Percentiles rank a stretch among this genome's conserved stretches.
Conservation (phyloP, 1,140 invertebrate species). For the Cepaea nemoralis region DNA sequence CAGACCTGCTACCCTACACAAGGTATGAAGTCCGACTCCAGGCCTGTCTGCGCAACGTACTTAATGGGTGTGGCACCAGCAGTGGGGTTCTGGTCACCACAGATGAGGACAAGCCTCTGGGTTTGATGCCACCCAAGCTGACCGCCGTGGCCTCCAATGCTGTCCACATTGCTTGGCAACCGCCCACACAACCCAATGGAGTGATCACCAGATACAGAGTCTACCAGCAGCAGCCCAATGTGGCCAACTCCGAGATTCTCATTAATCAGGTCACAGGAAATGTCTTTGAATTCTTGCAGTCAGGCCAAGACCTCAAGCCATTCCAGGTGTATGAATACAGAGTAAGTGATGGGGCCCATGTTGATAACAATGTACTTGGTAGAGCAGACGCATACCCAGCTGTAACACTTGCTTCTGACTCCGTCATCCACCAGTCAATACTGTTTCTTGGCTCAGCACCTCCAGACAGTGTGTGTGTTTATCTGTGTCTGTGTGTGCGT, state of each 20-base stretch:
- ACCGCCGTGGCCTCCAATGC: slow-evolving; percentile 50
- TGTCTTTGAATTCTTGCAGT: slow-evolving; percentile 52
- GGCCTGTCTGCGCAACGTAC: slow-evolving; percentile 61
- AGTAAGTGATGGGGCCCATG: too few relatives aligned
- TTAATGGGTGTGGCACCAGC: slow-evolving; percentile 67
- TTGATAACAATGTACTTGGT: too few relatives aligned
- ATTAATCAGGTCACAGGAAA: slow-evolving; percentile 57
- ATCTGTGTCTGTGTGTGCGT: too few relatives aligned
- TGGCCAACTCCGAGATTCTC: slow-evolving; percentile 48
- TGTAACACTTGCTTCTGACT: too few relatives aligned
- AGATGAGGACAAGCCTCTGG: slow-evolving; percentile 57
- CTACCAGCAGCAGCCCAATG: slow-evolving; percentile 50
- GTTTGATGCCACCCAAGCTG: slow-evolving; percentile 51
- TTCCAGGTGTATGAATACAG: slow-evolving; percentile 65
- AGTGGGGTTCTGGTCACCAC: slow-evolving; percentile 54
- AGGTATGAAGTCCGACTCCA: slow-evolving; percentile 63
- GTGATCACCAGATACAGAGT: slow-evolving; percentile 61
- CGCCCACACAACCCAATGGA: slow-evolving; percentile 63
- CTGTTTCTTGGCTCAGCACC: too few relatives aligned
- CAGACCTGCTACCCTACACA: slow-evolving; percentile 62
- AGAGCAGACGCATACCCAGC: too few relatives aligned
- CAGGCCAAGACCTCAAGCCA: slow-evolving; percentile 61
- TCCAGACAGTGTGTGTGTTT: too few relatives aligned
- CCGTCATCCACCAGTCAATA: too few relatives aligned
- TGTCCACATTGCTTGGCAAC: slow-evolving; percentile 59